Evolutionary conservation across 2,797 vertebrate genomes (phyloP).

Genomic region (Euphonia xanthogaster): DNA sequence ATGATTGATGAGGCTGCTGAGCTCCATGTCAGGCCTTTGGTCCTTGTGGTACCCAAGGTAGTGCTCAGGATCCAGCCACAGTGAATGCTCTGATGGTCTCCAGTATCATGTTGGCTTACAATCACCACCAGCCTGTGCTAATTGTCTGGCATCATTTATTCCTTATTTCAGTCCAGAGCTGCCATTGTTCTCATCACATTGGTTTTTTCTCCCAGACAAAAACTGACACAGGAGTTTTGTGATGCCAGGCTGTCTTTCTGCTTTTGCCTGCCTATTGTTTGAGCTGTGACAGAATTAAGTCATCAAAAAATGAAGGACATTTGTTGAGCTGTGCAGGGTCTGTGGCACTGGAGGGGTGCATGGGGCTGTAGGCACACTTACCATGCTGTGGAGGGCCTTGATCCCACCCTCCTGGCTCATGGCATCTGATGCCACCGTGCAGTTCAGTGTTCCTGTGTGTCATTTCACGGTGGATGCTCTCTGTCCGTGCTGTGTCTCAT

Average conservation of each 20-base stretch:
- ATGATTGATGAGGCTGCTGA: neutral
- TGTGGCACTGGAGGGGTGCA: neutral
- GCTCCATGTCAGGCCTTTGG: neutral
- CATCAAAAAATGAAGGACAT: neutral
- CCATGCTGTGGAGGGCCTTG: neutral
- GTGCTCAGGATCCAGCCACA: too few relatives aligned
- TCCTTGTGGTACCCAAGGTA: accelerated
- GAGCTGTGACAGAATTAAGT: neutral
- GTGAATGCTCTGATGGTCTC: accelerated
- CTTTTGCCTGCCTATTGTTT: neutral
- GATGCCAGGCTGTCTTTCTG: neutral
- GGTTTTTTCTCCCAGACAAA: neutral
- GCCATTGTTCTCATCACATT: neutral
- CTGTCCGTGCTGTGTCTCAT: neutral
- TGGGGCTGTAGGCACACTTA: neutral
- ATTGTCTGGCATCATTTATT: neutral
- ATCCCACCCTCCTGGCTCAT: neutral
- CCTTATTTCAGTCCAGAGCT: neutral
- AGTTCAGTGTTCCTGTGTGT: accelerated
- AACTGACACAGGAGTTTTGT: neutral
- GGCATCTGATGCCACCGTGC: accelerated
- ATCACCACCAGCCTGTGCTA: neutral
- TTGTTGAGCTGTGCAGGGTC: neutral
- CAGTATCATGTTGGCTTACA: neutral
- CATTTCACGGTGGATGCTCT: neutral